Evolutionary conservation across 2,113 vertebrate genomes (phyloP).

Genomic region (Cnemophilus loriae): DNA sequence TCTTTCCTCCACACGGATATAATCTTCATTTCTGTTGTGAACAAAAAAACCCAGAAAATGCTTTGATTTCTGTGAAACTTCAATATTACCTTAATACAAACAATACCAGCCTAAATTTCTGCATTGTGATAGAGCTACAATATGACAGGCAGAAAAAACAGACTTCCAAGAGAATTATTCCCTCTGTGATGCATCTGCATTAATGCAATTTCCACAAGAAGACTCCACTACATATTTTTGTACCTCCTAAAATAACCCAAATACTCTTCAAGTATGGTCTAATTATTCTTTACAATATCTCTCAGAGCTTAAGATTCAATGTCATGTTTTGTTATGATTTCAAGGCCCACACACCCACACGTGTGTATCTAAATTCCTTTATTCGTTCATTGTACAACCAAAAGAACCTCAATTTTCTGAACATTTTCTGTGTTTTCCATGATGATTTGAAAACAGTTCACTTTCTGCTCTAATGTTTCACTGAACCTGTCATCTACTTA

Average conservation of each 20-base stretch:
- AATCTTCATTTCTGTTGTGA: background rate
- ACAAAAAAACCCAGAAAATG: background rate
- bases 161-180: background rate
- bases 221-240: background rate
- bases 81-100: background rate
- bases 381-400: background rate
- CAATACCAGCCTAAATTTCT: background rate
- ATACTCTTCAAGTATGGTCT: background rate
- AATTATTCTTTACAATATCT: background rate
- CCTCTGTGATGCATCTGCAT: background rate
- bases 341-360: background rate
- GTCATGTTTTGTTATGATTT: background rate
- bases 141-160: background rate
- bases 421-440: background rate
- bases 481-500: background rate
- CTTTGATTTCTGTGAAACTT: background rate
- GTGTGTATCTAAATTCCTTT: background rate
- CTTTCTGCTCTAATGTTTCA: background rate
- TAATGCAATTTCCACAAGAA: background rate
- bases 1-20: background rate
- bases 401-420: background rate
- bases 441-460: background rate
- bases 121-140: background rate
- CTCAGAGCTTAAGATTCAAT: background rate
- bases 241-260: background rate